Percentiles rank a stretch among this genome's conserved stretches.
These are phyloP conservation scores for Andrena bucephala DNA, from an alignment of 2,888 invertebrate species.

Conservation along the genomic window DNA sequence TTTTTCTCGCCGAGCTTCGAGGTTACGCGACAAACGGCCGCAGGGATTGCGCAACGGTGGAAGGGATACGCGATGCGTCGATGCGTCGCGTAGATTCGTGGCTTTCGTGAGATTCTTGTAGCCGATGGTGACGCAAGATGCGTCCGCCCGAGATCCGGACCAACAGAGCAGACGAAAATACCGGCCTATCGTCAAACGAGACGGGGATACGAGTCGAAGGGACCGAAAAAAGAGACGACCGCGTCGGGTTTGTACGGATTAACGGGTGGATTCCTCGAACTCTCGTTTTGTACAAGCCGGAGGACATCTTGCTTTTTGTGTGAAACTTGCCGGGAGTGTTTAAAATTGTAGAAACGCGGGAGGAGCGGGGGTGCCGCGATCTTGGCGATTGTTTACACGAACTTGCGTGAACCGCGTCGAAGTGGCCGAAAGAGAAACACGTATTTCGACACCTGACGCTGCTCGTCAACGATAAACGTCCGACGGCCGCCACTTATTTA, in stretches of 20 bases:
- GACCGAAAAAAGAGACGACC: slow-evolving; percentile 62
- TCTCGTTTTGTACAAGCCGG: not conserved
- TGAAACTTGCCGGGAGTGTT: slow-evolving; percentile 22
- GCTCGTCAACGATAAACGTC: slow-evolving; percentile 60
- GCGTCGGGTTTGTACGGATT: slow-evolving; percentile 76
- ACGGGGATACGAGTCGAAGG: slow-evolving; percentile 60
- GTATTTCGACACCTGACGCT: slow-evolving; percentile 53
- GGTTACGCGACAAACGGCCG: not conserved
- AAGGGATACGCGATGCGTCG: not conserved
- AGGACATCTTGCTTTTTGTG: not conserved
- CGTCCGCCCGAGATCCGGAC: slow-evolving; percentile 54
- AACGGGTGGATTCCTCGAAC: slow-evolving; percentile 59
- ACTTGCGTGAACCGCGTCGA: slow-evolving; percentile 20
- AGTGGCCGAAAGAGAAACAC: slow-evolving; percentile 46
- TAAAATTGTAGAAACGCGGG: not conserved
- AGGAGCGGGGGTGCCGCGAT: not conserved
- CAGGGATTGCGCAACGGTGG: slow-evolving; percentile 15
- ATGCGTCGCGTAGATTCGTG: not conserved
- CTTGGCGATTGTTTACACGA: slow-evolving; percentile 43
- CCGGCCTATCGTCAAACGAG: slow-evolving; percentile 71
- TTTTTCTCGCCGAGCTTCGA: not conserved
- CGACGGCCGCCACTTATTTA: slow-evolving; percentile 52
- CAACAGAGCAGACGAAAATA: slow-evolving; percentile 74
- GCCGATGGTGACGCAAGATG: slow-evolving; percentile 76
- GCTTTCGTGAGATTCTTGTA: slow-evolving; percentile 70